Evolutionary conservation across 2,113 vertebrate species (phyloP).

Genomic region (Gasterosteus aculeatus): DNA sequence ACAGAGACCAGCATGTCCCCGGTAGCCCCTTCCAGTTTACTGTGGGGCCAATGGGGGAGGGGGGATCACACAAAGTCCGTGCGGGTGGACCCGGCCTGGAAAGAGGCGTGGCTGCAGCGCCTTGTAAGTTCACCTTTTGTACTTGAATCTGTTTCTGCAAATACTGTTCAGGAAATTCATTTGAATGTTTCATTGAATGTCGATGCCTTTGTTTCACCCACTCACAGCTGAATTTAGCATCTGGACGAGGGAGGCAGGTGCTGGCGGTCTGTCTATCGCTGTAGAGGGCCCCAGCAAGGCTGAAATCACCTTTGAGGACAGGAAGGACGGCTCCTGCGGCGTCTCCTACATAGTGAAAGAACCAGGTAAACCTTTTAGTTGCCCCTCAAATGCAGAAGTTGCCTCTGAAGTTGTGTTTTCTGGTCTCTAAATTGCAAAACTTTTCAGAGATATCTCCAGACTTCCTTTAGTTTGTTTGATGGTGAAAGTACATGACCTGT

Average conservation of each 20-base stretch:
- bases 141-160: neutral
- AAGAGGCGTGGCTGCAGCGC: conserved; percentile 87
- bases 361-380: conserved; percentile 79
- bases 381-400: neutral
- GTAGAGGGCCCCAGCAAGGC: conserved; percentile 95
- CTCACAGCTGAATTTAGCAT: conserved; percentile 90
- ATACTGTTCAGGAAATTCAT: neutral
- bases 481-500: conserved; percentile 52
- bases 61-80: conserved; percentile 90
- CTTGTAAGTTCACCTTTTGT: conserved; percentile 77
- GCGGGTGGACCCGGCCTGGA: conserved; percentile 91
- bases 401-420: neutral
- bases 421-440: conserved; percentile 9
- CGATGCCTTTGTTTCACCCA: neutral
- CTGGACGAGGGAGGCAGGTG: conserved; percentile 93
- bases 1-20: conserved; percentile 91
- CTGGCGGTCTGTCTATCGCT: conserved; percentile 91
- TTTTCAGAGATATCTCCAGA: conserved; percentile 11
- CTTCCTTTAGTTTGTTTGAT: conserved; percentile 35
- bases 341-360: conserved; percentile 93
- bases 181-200: neutral
- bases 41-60: conserved; percentile 89
- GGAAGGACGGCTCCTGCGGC: conserved; percentile 92
- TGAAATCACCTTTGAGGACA: conserved; percentile 92
- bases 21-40: conserved; percentile 97